These are phyloP conservation scores for Corvus hawaiiensis DNA, from an alignment of 2,113 vertebrate species.

Conservation along the genomic window DNA sequence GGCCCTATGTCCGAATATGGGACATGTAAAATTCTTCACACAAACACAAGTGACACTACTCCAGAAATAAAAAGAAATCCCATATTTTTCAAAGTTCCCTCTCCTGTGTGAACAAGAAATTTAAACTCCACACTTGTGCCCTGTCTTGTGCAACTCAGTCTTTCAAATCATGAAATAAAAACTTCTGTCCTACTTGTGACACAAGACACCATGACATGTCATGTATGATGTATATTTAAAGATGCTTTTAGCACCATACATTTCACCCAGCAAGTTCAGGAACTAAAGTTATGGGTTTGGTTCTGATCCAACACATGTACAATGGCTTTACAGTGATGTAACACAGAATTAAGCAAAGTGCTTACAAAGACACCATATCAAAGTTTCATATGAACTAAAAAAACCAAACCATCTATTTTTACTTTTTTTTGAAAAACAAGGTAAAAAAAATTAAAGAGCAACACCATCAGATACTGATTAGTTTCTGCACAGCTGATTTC, in stretches of 20 bases:
- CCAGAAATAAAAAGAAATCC: accelerated
- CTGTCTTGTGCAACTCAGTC: not conserved
- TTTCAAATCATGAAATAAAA: not conserved
- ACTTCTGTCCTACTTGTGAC: not conserved
- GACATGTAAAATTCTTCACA: not conserved
- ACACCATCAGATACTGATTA: not conserved
- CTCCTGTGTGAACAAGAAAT: not conserved
- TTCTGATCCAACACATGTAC: not conserved
- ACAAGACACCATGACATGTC: not conserved
- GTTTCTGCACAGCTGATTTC: not conserved
- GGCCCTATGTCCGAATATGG: not conserved
- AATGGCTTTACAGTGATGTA: not conserved
- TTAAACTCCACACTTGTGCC: not conserved
- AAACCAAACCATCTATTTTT: not conserved
- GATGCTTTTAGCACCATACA: not conserved
- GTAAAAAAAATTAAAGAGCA: not conserved
- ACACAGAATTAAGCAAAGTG: not conserved
- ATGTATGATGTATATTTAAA: accelerated
- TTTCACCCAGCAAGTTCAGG: not conserved
- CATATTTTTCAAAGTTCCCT: not conserved
- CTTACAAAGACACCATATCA: not conserved
- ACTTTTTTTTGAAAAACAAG: too few relatives aligned
- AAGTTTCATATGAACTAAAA: not conserved
- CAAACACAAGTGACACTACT: not conserved
- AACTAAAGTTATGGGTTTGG: not conserved